phyloP scores from a whole-genome alignment of 2,888 invertebrate species.

The Habrosyne pyritoides region DNA sequence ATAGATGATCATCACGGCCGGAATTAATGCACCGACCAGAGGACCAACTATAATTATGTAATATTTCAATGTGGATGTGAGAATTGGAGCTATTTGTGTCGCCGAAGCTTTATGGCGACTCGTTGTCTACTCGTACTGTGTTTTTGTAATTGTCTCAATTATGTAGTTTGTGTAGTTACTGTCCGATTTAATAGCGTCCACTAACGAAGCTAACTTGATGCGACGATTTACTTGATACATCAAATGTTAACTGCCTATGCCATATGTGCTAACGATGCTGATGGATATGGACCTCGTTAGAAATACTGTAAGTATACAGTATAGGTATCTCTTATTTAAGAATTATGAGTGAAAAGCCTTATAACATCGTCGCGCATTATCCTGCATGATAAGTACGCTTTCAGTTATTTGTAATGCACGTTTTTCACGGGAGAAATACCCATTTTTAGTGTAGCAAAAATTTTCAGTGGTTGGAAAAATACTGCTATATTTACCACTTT shows the following conservation, averaged over 20 bases:
- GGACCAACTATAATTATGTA: constrained; percentile 49
- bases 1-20: constrained; percentile 19
- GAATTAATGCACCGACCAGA: constrained; percentile 18
- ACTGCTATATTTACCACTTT: too few relatives aligned
- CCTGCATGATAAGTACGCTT: too few relatives aligned
- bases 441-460: too few relatives aligned
- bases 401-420: too few relatives aligned
- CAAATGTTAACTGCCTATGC: neutral
- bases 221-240: neutral
- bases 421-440: too few relatives aligned
- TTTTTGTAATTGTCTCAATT: constrained; percentile 16
- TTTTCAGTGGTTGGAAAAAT: too few relatives aligned
- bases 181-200: neutral
- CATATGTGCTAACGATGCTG: too few relatives aligned
- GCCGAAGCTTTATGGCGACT: constrained; percentile 30
- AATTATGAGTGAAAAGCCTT: too few relatives aligned
- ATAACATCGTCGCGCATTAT: too few relatives aligned
- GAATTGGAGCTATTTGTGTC: constrained; percentile 38
- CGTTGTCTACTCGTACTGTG: constrained; percentile 32
- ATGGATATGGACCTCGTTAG: too few relatives aligned
- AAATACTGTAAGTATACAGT: too few relatives aligned
- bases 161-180: neutral
- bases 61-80: constrained; percentile 53
- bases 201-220: neutral
- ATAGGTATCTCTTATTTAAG: too few relatives aligned